Percentiles rank a stretch among this genome's conserved stretches.
phyloP scores from a whole-genome alignment of 2,888 invertebrate genomes.

The Dusona sp. region DNA sequence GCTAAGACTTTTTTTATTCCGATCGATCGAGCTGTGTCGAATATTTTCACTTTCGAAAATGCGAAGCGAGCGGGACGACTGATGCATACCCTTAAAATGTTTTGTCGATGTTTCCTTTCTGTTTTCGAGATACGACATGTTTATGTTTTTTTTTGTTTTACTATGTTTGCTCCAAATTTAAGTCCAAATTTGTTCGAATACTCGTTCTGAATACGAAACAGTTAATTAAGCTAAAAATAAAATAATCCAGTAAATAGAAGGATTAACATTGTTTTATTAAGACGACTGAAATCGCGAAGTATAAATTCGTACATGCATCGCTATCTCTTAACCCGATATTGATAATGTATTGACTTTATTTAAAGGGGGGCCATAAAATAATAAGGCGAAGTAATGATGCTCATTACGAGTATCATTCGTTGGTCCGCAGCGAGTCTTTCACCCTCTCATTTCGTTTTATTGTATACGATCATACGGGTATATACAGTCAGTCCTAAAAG shows the following conservation, averaged over 20 bases:
- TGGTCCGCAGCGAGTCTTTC: constrained; percentile 70
- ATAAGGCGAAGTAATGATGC: constrained; percentile 79
- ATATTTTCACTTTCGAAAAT: too few relatives aligned
- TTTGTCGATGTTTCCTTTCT: not conserved
- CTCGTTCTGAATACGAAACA: not conserved
- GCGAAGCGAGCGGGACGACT: too few relatives aligned
- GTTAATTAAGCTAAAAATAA: not conserved
- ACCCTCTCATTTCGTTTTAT: constrained; percentile 30
- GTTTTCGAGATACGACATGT: too few relatives aligned
- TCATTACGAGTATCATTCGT: constrained; percentile 76
- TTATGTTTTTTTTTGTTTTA: not conserved
- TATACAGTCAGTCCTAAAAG: not conserved
- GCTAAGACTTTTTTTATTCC: too few relatives aligned
- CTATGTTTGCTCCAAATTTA: not conserved
- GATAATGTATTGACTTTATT: constrained; percentile 77
- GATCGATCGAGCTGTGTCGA: too few relatives aligned
- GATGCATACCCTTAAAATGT: not conserved
- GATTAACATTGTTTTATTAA: not conserved
- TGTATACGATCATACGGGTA: not conserved
- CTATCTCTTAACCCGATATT: constrained; percentile 61
- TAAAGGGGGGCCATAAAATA: constrained; percentile 78
- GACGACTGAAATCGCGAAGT: constrained; percentile 10
- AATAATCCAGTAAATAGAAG: not conserved
- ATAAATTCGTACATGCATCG: constrained; percentile 33
- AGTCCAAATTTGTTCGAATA: not conserved